Base-by-base conservation (phyloP, 92 coral and sea anemone genomes). In the Phymanthus crucifer region DNA sequence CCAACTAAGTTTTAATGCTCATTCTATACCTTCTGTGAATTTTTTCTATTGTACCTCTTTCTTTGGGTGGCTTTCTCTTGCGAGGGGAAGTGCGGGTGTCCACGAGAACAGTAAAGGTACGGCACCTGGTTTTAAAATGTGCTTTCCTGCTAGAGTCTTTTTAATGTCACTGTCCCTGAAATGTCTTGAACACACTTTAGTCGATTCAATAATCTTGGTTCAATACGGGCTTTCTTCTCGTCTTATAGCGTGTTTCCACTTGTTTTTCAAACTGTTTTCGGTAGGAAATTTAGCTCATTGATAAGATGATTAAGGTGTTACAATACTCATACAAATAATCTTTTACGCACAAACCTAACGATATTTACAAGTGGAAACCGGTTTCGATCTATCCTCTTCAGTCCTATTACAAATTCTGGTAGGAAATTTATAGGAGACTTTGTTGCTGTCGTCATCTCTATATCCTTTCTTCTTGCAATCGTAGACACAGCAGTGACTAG, bases 101-200 rank as follows among this genome's bases (percentile, higher is more conserved):
- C 87, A 90, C 23, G 83, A 45, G 37, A 90, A 86, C 54, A 90
- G 37, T 10, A 88, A 87, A 48, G 91, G 94, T 14, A 87, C 91
- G 57, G 78, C 91, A 32, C 79, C 89, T 16, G 84, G 76, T 68
- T 75, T 77, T 72, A 84, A 72, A 2, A 77, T 40, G 26, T 45
- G 71, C 69, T 70, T 87, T 64, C 94, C 89, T 18, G 84, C 78
- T 16, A 90, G 85, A 18, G 87, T 80, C 74, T 77, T 87, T 72
- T 81, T 84, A 14, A 90, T 61, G 61, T 90, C 94, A 70, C 43
- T 50, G 31, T 76, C 78, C 75, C 83, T 82, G 67, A 90, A 90
- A 74, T 90, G 91, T 43, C 87, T 78, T 23, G 94, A 87, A 52
- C 94, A 90, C 12, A 84, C 89, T 66, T 73, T 52, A 56, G 89